Percentiles rank a stretch among this genome's conserved stretches.
Evolutionary conservation across 2,113 vertebrate species (phyloP).

Genomic region (Lophotis ruficrista): DNA sequence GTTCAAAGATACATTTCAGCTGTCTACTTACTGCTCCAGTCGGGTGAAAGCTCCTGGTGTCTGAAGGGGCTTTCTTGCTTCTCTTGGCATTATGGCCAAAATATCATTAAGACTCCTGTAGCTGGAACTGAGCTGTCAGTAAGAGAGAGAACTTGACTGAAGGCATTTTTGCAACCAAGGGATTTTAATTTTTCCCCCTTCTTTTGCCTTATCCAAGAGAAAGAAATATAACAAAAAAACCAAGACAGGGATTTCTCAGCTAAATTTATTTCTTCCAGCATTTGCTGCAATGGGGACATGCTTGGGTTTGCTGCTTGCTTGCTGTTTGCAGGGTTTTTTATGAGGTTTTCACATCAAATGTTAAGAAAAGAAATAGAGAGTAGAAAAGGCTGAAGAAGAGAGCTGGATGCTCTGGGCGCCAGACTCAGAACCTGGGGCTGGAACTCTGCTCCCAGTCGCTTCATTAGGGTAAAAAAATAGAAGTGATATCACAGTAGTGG

Average conservation of each 20-base stretch:
- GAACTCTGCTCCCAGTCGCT: background rate
- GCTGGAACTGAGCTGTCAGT: slow-evolving; percentile 72
- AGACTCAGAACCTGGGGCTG: background rate
- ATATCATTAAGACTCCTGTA: slow-evolving; percentile 69
- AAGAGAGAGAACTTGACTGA: slow-evolving; percentile 71
- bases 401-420: background rate
- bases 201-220: slow-evolving; percentile 57
- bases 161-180: slow-evolving; percentile 66
- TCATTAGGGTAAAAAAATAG: background rate
- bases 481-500: background rate
- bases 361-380: slow-evolving; percentile 28
- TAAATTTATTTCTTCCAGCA: slow-evolving; percentile 60
- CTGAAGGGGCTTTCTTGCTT: slow-evolving; percentile 66
- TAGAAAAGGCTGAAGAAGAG: slow-evolving; percentile 12
- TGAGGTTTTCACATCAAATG: slow-evolving; percentile 19
- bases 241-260: slow-evolving; percentile 62
- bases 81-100: slow-evolving; percentile 62
- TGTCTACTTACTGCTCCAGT: slow-evolving; percentile 59
- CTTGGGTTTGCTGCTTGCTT: slow-evolving; percentile 35
- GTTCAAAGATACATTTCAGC: slow-evolving; percentile 57
- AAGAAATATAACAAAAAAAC: slow-evolving; percentile 62
- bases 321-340: slow-evolving; percentile 36
- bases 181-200: slow-evolving; percentile 61
- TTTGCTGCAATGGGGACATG: slow-evolving; percentile 23
- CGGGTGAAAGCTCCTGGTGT: slow-evolving; percentile 8